Evolutionary conservation across 2,797 vertebrate genomes (phyloP).

Genomic region (Phataginus tetradactyla): DNA sequence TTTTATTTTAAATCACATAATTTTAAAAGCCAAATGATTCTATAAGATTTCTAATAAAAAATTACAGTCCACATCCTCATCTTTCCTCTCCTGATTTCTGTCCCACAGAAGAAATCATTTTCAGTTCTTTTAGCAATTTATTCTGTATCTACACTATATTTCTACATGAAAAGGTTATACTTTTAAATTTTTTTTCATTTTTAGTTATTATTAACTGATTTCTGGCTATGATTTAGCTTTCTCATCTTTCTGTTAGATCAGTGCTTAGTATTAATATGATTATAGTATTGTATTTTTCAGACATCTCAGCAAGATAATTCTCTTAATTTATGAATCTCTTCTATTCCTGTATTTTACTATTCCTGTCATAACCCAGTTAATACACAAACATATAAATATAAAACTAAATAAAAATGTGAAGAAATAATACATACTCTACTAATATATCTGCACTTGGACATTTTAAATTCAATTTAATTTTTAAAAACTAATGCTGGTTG

Average conservation of each 20-base stretch:
- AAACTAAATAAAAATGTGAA: not conserved
- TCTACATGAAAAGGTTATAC: not conserved
- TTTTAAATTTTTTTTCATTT: not conserved
- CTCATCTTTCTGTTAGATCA: not conserved
- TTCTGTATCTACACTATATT: not conserved
- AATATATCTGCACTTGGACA: not conserved
- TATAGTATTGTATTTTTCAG: not conserved
- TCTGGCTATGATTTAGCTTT: not conserved
- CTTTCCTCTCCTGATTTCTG: not conserved
- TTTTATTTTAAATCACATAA: not conserved
- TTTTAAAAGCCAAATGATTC: not conserved
- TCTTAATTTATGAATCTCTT: not conserved
- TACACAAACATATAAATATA: not conserved
- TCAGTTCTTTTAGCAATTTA: not conserved
- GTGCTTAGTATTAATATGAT: not conserved
- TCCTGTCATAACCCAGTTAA: not conserved
- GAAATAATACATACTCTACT: not conserved
- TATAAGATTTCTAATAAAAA: not conserved
- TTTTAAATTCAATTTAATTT: not conserved
- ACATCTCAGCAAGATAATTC: not conserved
- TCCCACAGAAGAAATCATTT: not conserved
- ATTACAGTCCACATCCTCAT: not conserved
- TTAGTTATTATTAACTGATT: not conserved
- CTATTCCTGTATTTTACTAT: not conserved
- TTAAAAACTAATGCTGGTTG: not conserved